Evolutionary conservation across 2,113 vertebrate genomes (phyloP), one percentile per base, ranked within the genome.

Genomic region (Suricata suricatta): DNA sequence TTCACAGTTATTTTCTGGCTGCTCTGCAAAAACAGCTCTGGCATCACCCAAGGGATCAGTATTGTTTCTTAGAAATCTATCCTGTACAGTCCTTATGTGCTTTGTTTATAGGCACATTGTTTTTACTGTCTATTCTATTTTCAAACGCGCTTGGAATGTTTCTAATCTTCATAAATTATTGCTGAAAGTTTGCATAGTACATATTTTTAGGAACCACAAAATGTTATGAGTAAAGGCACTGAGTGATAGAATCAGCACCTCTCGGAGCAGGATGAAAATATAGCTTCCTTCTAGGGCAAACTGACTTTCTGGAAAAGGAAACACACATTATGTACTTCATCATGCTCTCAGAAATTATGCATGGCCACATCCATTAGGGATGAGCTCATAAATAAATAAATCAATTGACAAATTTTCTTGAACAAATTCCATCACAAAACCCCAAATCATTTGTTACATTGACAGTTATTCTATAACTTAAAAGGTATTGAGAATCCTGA

Each of bases 1-100:
- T 90, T 94, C 83, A 35, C 33, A 1, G 81, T 98, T 97, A 77
- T 93, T 98, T 96, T 98, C 97, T 82, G 88, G 88, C 27, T 95
- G 19, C 17, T 97, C 64, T 97, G 97, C 97, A 95, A 50, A 95
- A 95, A 95, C 57, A 97, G 83, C 38, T 66, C 29, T 35, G 31
- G 50, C 27, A 93, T 97, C 41, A 89, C 92, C 31, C 91, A 80
- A 82, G 91, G 77, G 93, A 98, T 31, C 5, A 92, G 76, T 50
- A 14, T 57, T 88, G 2, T 89, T 96, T 97, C 88, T 93, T 38
- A 29, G 50, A 94, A 47, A 88, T 27, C 0, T 1, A 47, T 12
- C 44, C 79, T 47, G 38, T 1, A 4, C 21, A 85, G 47, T 57
- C 7, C 17, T 92, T 90, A 94, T 15, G 3, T 95, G 69, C 66